Percentiles rank a stretch among this genome's conserved stretches.
These are phyloP conservation scores for Hycleus phaleratus DNA, from an alignment of 1,140 invertebrate species.

Conservation along the genomic window DNA sequence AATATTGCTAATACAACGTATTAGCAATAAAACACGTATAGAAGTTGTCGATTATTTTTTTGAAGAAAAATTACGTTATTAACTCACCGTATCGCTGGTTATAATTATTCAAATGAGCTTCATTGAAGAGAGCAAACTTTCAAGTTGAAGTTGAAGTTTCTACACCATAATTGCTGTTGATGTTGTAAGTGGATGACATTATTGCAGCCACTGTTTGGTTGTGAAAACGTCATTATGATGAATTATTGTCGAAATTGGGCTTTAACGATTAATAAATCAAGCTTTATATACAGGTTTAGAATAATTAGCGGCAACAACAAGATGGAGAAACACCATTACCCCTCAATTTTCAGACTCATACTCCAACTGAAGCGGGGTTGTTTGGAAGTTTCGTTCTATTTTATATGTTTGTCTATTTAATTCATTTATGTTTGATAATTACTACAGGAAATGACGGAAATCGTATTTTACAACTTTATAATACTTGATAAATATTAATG, in stretches of 20 bases:
- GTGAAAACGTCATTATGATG: slow-evolving; percentile 10
- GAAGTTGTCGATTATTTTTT: no score
- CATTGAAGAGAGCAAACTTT: no score
- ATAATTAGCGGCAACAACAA: slow-evolving; percentile 2
- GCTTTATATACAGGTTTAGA: slow-evolving; percentile 8
- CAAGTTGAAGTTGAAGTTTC: no score
- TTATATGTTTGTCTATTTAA: no score
- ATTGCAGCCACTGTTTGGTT: slow-evolving; percentile 4
- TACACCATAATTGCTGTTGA: neutral
- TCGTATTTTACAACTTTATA: slow-evolving; percentile 18
- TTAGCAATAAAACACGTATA: no score
- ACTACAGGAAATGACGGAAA: slow-evolving; percentile 13
- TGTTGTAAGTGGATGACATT: neutral
- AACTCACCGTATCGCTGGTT: no score
- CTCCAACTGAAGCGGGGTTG: no score
- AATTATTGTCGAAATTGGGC: slow-evolving; percentile 12
- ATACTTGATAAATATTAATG: slow-evolving; percentile 29
- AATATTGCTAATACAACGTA: no score
- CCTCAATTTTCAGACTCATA: neutral
- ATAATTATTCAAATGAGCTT: no score
- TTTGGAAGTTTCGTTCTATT: no score
- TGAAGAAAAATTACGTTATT: no score
- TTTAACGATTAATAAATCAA: slow-evolving; percentile 15
- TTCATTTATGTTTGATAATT: neutral
- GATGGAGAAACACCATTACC: no score